A percentile compares a stretch with the other conserved stretches of the same genome.
These are phyloP conservation scores for Sebastes umbrosus DNA, from an alignment of 2,797 vertebrate genomes.

Conservation along the genomic window DNA sequence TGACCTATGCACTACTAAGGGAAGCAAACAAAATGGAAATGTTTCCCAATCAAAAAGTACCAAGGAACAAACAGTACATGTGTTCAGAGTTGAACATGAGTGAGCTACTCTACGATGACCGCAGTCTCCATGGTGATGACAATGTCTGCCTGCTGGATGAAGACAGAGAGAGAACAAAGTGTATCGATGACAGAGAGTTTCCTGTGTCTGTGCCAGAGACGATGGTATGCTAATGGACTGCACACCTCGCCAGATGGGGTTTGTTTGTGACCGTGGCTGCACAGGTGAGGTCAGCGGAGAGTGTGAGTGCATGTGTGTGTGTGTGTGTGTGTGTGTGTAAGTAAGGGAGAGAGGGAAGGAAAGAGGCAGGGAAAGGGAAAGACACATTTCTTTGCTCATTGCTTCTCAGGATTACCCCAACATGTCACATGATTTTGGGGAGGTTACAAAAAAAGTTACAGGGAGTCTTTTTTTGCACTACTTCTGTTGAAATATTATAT, in stretches of 20 bases:
- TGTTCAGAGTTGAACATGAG: not conserved
- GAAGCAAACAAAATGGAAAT: not conserved
- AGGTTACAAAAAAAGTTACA: not conserved
- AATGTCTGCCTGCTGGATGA: slow-evolving; percentile 21
- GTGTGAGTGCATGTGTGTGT: not conserved
- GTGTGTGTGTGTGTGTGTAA: not conserved
- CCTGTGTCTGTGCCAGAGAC: slow-evolving; percentile 65
- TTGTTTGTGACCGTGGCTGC: slow-evolving; percentile 60
- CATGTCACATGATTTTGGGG: not conserved
- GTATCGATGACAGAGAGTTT: slow-evolving; percentile 57
- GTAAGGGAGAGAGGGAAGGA: not conserved
- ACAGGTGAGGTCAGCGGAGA: slow-evolving; percentile 59
- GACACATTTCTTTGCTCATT: not conserved
- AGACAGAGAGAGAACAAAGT: slow-evolving; percentile 40
- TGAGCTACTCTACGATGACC: not conserved
- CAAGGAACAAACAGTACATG: slow-evolving; percentile 2
- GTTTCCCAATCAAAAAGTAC: not conserved
- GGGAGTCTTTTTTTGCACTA: not conserved
- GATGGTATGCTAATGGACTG: slow-evolving; percentile 75
- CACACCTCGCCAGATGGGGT: slow-evolving; percentile 69
- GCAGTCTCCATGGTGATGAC: slow-evolving; percentile 55
- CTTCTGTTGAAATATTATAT: not conserved
- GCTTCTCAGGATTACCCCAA: not conserved
- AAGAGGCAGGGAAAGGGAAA: not conserved
- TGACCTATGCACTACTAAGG: not conserved